Percentiles rank a stretch among this genome's conserved stretches.
Conservation (phyloP, 1,140 invertebrate species). For the Pteromalus puparum region DNA sequence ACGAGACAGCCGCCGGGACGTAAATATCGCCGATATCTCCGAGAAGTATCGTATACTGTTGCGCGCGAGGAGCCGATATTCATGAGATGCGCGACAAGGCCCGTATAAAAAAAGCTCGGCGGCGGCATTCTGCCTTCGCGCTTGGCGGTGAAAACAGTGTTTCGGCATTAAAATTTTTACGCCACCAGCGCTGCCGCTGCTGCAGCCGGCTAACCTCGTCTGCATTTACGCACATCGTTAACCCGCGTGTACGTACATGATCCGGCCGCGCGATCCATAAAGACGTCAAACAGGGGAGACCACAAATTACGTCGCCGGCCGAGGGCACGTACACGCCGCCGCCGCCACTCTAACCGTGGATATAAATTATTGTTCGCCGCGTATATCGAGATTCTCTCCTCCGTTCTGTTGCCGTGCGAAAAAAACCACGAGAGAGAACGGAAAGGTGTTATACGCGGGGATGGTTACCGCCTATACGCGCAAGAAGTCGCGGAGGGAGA, state of each 20-base stretch:
- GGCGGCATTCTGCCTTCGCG: not conserved
- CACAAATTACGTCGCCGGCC: slow-evolving; percentile 59
- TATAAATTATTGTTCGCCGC: slow-evolving; percentile 63
- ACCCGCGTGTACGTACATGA: slow-evolving; percentile 4
- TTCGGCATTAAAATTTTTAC: slow-evolving; percentile 48
- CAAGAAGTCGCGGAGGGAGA: no score
- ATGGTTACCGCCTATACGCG: not conserved
- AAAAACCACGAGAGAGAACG: not conserved
- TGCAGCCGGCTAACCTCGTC: not conserved
- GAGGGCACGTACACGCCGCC: no score
- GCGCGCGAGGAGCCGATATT: slow-evolving; percentile 4
- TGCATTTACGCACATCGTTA: slow-evolving; percentile 48
- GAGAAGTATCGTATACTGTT: slow-evolving; percentile 2
- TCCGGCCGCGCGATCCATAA: slow-evolving; percentile 54
- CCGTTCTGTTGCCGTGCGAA: not conserved
- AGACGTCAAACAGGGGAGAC: slow-evolving; percentile 62
- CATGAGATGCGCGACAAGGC: slow-evolving; percentile 4
- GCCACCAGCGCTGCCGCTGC: slow-evolving; percentile 1
- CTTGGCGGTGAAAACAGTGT: slow-evolving; percentile 16
- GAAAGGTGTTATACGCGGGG: slow-evolving; percentile 3
- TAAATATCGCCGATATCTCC: slow-evolving; percentile 17
- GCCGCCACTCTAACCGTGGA: slow-evolving; percentile 38
- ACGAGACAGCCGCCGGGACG: not conserved
- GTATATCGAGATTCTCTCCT: not conserved
- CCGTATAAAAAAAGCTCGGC: not conserved